Evolutionary conservation across 2,113 vertebrate genomes (phyloP).

Genomic region (Tupaia tana): DNA sequence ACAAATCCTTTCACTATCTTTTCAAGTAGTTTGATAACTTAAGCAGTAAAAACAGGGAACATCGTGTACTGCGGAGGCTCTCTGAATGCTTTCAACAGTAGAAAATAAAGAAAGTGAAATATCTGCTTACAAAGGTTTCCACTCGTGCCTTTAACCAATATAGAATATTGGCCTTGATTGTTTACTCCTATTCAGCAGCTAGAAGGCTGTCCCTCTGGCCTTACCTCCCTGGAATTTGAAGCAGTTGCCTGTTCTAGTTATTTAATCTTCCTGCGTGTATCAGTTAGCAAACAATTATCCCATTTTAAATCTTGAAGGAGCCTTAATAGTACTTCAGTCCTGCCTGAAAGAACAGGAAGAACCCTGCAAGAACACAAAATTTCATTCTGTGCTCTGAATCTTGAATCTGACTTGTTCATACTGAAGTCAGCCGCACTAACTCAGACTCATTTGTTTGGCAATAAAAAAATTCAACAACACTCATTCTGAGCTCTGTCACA

Average conservation of each 20-base stretch:
- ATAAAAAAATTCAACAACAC: neutral
- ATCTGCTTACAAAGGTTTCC: neutral
- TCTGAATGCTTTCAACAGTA: neutral
- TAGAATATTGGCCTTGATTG: neutral
- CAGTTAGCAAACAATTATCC: neutral
- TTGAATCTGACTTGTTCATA: neutral
- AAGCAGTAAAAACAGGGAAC: neutral
- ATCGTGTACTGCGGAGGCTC: neutral
- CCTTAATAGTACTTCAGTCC: neutral
- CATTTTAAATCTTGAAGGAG: neutral
- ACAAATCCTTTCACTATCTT: constrained; percentile 2
- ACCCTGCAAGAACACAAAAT: neutral
- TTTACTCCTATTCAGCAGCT: neutral
- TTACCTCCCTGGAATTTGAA: neutral
- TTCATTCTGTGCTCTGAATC: neutral
- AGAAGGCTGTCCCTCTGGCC: neutral
- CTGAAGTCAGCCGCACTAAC: constrained; percentile 14
- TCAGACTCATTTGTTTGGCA: neutral
- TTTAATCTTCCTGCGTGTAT: neutral
- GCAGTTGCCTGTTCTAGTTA: neutral
- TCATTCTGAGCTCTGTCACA: neutral
- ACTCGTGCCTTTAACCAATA: neutral
- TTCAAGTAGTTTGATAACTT: constrained; percentile 11
- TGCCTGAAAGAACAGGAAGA: neutral
- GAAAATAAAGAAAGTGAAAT: neutral